A percentile compares a stretch with the other conserved stretches of the same genome.
phyloP scores from a whole-genome alignment of 2,888 invertebrate species.

The Hirtodrosophila histrioides region DNA sequence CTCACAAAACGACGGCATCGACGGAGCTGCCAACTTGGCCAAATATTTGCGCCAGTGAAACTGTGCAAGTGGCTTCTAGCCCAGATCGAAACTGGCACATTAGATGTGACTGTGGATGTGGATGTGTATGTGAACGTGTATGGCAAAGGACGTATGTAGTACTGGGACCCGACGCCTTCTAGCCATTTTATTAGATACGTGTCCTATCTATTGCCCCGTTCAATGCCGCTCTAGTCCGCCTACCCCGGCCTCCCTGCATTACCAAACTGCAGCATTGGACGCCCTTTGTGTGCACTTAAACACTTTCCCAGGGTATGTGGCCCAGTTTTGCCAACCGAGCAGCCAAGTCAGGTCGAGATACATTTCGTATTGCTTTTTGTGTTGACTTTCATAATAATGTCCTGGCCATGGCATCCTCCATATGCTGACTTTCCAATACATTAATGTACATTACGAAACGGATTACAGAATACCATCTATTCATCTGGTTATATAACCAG shows the following conservation, averaged over 20 bases:
- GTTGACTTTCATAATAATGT: too few species aligned
- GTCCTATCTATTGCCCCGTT: conserved; percentile 64
- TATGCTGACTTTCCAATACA: too few species aligned
- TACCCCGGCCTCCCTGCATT: conserved; percentile 4
- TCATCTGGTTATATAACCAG: too few species aligned
- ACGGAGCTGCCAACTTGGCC: conserved; percentile 33
- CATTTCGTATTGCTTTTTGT: too few species aligned
- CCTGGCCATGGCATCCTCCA: too few species aligned
- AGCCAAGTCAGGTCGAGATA: too few species aligned
- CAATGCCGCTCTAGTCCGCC: conserved; percentile 3
- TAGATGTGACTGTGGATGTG: conserved; percentile 1
- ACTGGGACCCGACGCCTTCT: conserved; percentile 52
- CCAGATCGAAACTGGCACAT: conserved; percentile 62
- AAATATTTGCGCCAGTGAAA: conserved; percentile 58
- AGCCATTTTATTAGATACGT: conserved; percentile 76
- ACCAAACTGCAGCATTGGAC: conserved; percentile 19
- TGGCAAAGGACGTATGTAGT: conserved; percentile 7
- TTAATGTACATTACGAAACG: too few species aligned
- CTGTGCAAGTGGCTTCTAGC: conserved; percentile 5
- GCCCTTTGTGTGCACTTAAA: conserved; percentile 50
- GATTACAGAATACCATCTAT: too few species aligned
- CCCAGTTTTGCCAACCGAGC: neutral
- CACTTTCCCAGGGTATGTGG: conserved; percentile 19
- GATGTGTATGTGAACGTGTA: neutral
- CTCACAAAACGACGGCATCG: conserved; percentile 53